A percentile compares a stretch with the other conserved stretches of the same genome.
Evolutionary conservation across 2,113 vertebrate genomes (phyloP).

Genomic region (Malurus cyaneus): DNA sequence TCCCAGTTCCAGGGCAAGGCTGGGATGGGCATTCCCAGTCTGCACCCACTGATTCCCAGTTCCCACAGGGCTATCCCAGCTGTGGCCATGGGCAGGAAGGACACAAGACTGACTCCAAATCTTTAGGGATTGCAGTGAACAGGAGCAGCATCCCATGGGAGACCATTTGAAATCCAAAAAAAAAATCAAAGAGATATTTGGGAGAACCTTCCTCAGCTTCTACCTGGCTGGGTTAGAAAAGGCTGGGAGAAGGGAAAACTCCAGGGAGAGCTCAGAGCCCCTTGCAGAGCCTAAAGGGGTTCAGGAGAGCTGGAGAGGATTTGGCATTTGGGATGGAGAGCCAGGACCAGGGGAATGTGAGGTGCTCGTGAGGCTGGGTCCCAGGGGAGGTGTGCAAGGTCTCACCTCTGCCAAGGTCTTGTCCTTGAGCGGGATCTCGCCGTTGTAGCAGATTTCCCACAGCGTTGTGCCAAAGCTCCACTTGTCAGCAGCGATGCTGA

Average conservation of each 20-base stretch:
- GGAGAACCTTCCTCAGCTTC: neutral
- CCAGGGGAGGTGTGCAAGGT: neutral
- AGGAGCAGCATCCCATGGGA: neutral
- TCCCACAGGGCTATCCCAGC: neutral
- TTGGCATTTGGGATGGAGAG: neutral
- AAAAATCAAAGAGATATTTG: neutral
- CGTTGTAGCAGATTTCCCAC: conserved; percentile 98
- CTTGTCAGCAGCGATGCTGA: conserved; percentile 92
- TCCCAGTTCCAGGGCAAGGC: too few relatives aligned
- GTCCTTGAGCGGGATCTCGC: conserved; percentile 93
- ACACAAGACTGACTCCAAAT: neutral
- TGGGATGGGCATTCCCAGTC: too few relatives aligned
- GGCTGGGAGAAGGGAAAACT: neutral
- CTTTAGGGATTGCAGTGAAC: neutral
- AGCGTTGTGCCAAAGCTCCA: conserved; percentile 98
- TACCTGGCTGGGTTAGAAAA: neutral
- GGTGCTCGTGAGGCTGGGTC: neutral
- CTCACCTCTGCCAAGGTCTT: conserved; percentile 94
- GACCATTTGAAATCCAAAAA: neutral
- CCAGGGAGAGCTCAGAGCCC: neutral
- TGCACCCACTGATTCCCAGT: too few relatives aligned
- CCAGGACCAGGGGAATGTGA: neutral
- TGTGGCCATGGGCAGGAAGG: neutral
- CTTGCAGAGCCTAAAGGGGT: accelerated
- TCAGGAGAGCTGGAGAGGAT: neutral